Evolutionary conservation across 2,888 invertebrate genomes (phyloP).

Genomic region (Drosophila anomalata): DNA sequence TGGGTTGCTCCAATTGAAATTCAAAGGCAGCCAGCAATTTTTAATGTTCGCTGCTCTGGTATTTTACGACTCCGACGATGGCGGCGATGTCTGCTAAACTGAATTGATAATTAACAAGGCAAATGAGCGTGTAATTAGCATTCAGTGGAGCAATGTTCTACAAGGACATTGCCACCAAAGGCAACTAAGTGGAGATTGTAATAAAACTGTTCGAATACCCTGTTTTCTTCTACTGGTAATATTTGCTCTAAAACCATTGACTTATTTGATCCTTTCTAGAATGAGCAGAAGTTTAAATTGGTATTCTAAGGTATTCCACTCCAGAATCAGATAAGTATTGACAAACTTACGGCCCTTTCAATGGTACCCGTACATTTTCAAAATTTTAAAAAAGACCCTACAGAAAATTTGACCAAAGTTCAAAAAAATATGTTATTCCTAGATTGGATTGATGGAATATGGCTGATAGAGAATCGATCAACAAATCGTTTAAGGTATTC

Average conservation of each 20-base stretch:
- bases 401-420: no score
- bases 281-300: neutral
- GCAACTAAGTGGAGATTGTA: neutral
- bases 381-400: no score
- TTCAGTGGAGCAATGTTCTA: conserved; percentile 61
- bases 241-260: neutral
- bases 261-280: no score
- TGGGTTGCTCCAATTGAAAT: conserved; percentile 63
- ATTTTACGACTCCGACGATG: conserved; percentile 73
- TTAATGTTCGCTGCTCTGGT: conserved; percentile 67
- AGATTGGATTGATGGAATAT: no score
- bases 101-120: conserved; percentile 81
- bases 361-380: no score
- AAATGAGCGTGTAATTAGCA: conserved; percentile 80
- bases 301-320: no score
- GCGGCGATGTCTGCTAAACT: conserved; percentile 59
- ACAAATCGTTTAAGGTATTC: no score
- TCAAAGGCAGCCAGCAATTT: conserved; percentile 75
- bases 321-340: no score
- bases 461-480: no score
- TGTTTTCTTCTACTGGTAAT: neutral
- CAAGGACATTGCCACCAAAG: conserved; percentile 25
- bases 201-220: neutral
- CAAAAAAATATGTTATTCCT: no score
- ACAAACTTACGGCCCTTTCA: no score